These are phyloP conservation scores for Drosophila conformis DNA, from an alignment of 2,888 invertebrate species.

Conservation along the genomic window DNA sequence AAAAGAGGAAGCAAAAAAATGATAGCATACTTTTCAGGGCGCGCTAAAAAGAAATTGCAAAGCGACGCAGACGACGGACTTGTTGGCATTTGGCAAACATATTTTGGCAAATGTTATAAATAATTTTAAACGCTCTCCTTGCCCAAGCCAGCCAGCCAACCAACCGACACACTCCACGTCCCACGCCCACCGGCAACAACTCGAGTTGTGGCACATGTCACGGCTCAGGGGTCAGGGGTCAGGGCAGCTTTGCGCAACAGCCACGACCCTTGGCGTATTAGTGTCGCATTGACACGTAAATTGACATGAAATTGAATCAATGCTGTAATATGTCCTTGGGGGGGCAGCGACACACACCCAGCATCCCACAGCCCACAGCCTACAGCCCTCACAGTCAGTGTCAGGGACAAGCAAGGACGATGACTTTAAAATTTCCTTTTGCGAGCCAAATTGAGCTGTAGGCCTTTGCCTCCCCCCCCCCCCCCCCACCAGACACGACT, in stretches of 20 bases:
- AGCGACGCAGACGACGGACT: conserved; percentile 42
- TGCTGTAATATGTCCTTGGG: conserved; percentile 85
- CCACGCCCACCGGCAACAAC: neutral
- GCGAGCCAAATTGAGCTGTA: conserved; percentile 78
- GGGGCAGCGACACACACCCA: conserved; percentile 64
- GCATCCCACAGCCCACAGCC: conserved; percentile 9
- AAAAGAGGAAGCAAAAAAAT: conserved; percentile 30
- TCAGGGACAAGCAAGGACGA: conserved; percentile 58
- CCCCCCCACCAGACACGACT: conserved; percentile 7
- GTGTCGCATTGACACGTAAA: conserved; percentile 85
- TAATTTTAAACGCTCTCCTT: conserved; percentile 80
- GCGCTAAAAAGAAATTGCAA: conserved; percentile 57
- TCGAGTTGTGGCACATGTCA: conserved; percentile 29
- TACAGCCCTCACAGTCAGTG: conserved; percentile 27
- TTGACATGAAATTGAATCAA: conserved; percentile 86
- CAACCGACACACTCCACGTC: neutral
- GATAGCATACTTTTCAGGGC: conserved; percentile 52
- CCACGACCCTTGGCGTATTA: conserved; percentile 78
- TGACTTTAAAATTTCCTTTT: conserved; percentile 80
- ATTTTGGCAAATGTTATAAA: conserved; percentile 80
- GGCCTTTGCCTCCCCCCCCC: conserved; percentile 37
- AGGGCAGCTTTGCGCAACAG: conserved; percentile 43
- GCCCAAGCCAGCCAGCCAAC: neutral
- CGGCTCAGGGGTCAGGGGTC: conserved; percentile 47
- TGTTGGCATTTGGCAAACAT: conserved; percentile 70